A percentile compares a stretch with the other conserved stretches of the same genome.
These are phyloP conservation scores for Peromyscus eremicus DNA, from an alignment of 2,797 vertebrate species.

Conservation along the genomic window DNA sequence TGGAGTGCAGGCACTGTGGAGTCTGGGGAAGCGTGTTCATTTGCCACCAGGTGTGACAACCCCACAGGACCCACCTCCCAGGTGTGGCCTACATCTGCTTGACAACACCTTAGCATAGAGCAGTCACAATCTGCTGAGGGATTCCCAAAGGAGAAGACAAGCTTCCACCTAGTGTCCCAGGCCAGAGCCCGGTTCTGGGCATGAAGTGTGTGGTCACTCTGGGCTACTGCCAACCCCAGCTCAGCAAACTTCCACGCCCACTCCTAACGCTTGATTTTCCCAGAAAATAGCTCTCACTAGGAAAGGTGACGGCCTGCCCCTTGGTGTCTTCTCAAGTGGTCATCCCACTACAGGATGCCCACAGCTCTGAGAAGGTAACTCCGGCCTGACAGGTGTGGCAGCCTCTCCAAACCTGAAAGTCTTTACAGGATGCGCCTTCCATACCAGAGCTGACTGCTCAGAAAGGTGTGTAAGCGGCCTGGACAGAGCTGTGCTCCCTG, in stretches of 20 bases:
- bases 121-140: background rate
- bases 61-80: accelerated
- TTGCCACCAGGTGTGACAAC: background rate
- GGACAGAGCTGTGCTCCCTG: background rate
- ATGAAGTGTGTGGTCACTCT: background rate
- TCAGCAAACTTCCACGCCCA: background rate
- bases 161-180: background rate
- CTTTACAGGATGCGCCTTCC: background rate
- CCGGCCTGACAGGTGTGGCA: background rate
- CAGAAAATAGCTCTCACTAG: background rate
- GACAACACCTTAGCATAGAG: background rate
- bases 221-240: background rate
- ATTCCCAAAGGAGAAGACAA: too few relatives aligned
- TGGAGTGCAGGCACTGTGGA: background rate
- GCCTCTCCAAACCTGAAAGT: background rate
- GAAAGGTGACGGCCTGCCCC: background rate
- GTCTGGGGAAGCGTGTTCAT: accelerated
- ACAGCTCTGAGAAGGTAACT: background rate
- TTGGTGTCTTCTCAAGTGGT: background rate
- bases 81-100: background rate
- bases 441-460: background rate
- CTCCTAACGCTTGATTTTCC: background rate
- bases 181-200: background rate
- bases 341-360: background rate
- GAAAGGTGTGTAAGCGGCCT: background rate